Conservation (phyloP, 2,113 vertebrate genomes). For the Telmatochromis sp. region DNA sequence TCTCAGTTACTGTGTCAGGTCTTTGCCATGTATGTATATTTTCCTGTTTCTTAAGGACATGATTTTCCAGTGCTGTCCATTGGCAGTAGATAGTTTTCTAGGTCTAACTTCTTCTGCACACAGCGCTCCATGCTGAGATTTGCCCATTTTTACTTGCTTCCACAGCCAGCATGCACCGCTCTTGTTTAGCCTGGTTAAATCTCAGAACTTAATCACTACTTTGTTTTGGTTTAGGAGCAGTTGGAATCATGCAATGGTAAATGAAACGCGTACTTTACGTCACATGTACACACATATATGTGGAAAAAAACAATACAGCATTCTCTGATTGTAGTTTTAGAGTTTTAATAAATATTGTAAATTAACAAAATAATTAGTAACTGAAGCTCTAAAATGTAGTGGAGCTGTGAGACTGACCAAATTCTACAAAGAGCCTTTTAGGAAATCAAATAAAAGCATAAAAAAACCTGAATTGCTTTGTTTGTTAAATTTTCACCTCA, state of each 20-base stretch:
- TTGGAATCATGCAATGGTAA: neutral
- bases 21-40: neutral
- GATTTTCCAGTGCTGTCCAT: neutral
- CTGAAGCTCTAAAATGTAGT: neutral
- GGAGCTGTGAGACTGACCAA: neutral
- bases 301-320: neutral
- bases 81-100: rapidly evolving
- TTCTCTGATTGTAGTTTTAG: neutral
- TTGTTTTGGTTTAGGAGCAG: neutral
- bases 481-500: neutral
- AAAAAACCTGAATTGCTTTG: rapidly evolving
- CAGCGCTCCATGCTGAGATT: neutral
- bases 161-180: neutral
- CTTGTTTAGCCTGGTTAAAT: neutral
- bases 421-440: neutral
- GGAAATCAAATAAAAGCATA: neutral
- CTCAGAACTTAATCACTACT: neutral
- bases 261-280: neutral
- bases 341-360: neutral
- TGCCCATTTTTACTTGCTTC: neutral
- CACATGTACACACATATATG: neutral
- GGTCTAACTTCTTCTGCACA: neutral
- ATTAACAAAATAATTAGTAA: neutral
- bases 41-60: neutral
- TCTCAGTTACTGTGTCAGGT: neutral